Percentiles rank a stretch among this genome's conserved stretches.
phyloP scores from a whole-genome alignment of 2,113 vertebrate genomes.

The Baryphthengus martii region DNA sequence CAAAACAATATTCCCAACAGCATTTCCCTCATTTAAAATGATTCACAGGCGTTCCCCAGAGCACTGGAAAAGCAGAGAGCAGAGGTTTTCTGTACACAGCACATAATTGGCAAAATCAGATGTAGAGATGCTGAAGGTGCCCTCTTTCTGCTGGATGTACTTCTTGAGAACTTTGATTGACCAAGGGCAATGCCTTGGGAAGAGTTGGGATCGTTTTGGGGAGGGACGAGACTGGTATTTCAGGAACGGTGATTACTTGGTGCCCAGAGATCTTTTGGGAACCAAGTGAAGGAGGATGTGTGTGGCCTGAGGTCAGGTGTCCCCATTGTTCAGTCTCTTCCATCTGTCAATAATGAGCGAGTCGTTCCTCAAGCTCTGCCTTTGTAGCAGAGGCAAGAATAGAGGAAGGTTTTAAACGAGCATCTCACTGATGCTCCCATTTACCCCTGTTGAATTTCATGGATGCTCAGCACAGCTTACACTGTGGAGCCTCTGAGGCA shows the following conservation, averaged over 20 bases:
- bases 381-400: neutral
- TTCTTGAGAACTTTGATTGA: neutral
- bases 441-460: neutral
- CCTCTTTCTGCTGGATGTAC: constrained; percentile 9
- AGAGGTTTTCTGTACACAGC: constrained; percentile 5
- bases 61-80: constrained; percentile 27
- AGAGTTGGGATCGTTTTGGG: neutral
- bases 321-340: neutral
- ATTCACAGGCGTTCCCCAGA: constrained; percentile 12
- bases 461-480: neutral
- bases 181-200: neutral
- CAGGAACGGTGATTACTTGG: neutral
- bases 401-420: neutral
- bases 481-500: neutral
- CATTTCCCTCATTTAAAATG: constrained; percentile 30
- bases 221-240: neutral
- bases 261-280: constrained; percentile 17
- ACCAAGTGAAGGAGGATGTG: neutral
- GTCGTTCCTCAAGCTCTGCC: neutral
- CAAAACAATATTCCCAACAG: constrained; percentile 43
- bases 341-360: neutral
- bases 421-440: neutral
- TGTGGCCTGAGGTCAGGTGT: constrained; percentile 37
- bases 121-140: neutral
- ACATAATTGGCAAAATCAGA: constrained; percentile 27